phyloP scores from a whole-genome alignment of 2,888 invertebrate species.

The Leistus spinibarbis region DNA sequence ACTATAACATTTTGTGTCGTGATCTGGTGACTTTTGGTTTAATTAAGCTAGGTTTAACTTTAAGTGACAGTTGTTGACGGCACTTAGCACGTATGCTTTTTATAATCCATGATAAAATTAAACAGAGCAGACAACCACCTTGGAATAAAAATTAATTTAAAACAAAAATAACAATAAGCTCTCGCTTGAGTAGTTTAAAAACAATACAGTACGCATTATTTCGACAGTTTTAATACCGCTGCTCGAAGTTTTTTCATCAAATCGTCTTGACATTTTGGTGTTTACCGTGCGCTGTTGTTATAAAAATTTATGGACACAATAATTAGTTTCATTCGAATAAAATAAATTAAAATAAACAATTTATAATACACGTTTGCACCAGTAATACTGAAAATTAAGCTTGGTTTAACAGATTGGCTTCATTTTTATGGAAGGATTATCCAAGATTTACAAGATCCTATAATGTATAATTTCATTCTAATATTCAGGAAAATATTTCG shows the following conservation, averaged over 20 bases:
- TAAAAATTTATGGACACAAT: background rate
- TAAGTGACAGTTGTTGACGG: background rate
- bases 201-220: background rate
- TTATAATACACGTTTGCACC: background rate
- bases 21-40: background rate
- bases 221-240: background rate
- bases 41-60: background rate
- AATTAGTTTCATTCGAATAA: background rate
- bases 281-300: background rate
- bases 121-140: background rate
- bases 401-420: no score
- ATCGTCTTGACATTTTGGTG: background rate
- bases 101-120: background rate
- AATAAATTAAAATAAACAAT: no score
- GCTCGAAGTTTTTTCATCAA: background rate
- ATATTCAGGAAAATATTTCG: no score
- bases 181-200: background rate
- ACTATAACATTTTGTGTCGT: background rate
- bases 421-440: no score
- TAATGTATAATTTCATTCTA: no score
- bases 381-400: background rate
- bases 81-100: no score
- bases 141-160: background rate
- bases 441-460: no score
- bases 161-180: background rate